phyloP scores from a whole-genome alignment of 2,113 vertebrate species.

The Mola mola region DNA sequence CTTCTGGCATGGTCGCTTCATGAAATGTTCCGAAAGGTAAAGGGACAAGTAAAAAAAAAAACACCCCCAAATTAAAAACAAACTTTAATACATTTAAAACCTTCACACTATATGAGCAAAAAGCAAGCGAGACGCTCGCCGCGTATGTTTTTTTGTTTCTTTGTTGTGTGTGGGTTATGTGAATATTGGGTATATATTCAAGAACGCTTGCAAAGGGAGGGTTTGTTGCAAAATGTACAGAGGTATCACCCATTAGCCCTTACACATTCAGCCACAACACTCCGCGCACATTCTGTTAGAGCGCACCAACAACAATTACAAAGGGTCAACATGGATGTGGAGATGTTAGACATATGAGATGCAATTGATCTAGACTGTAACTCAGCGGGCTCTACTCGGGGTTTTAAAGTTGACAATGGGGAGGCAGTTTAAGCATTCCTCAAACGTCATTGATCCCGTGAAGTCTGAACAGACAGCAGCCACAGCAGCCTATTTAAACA shows the following conservation, averaged over 20 bases:
- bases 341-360: neutral
- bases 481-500: neutral
- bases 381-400: neutral
- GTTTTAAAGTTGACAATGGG: slow-evolving; percentile 5
- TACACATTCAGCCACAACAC: no score
- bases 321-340: neutral
- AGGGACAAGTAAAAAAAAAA: neutral
- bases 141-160: no score
- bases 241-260: no score
- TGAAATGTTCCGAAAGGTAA: neutral
- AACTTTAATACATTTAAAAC: no score
- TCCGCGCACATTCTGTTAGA: no score
- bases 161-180: no score
- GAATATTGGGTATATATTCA: no score
- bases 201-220: no score
- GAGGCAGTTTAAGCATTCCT: neutral
- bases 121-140: no score
- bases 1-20: neutral
- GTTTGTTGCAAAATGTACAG: no score
- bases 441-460: slow-evolving; percentile 29
- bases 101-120: no score
- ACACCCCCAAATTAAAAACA: neutral
- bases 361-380: slow-evolving; percentile 5
- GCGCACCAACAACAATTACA: no score
- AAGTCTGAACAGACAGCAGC: slow-evolving; percentile 7